Evolutionary conservation across 1,140 invertebrate genomes (phyloP), one percentile per base, ranked within the genome.

Genomic region (Procambarus virginalis): DNA sequence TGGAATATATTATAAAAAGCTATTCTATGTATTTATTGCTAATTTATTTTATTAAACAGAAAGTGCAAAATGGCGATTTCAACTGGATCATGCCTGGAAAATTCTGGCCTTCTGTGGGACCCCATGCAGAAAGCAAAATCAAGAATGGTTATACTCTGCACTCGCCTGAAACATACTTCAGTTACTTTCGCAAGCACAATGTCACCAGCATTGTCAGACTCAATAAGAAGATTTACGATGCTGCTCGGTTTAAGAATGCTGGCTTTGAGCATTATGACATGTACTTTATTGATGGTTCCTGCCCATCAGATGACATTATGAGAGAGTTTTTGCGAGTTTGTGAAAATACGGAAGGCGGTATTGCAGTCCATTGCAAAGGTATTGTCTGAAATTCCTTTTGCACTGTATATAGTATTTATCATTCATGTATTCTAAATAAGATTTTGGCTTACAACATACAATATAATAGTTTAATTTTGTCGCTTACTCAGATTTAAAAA

Each of bases 281-380:
- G 91, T 99, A 99, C 95, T 99, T 99, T 93, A 96, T 98, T 64
- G 99, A 99, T 94, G 99, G 99, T 2, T 98, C 97, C 55, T 97
- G 97, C 45, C 99, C 99, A 0, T 97, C 96, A 86, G 97, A 99
- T 94, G 94, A 96, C 77, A 99, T 99, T 92, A 96, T 99, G 84
- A 95, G 96, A 92, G 95, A 97, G 92, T 99, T 99, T 95, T 95
- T 99, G 75, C 96, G 96, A 92, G 97, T 99, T 84, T 96, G 96
- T 90, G 99, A 99, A 94, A 96, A 96, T 88, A 96, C 98, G 12
- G 95, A 96, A 88, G 99, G 99, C 48, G 98, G 97, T 78, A 95
- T 99, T 86, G 99, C 99, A 60, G 97, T 99, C n/a, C 99, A 99
- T 94, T 99, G 99, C 93, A 99, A 99, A 97, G 97, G 97, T 97